These are phyloP conservation scores for Tauraco hartlaubi DNA, from an alignment of 2,797 vertebrate species.

Conservation along the genomic window DNA sequence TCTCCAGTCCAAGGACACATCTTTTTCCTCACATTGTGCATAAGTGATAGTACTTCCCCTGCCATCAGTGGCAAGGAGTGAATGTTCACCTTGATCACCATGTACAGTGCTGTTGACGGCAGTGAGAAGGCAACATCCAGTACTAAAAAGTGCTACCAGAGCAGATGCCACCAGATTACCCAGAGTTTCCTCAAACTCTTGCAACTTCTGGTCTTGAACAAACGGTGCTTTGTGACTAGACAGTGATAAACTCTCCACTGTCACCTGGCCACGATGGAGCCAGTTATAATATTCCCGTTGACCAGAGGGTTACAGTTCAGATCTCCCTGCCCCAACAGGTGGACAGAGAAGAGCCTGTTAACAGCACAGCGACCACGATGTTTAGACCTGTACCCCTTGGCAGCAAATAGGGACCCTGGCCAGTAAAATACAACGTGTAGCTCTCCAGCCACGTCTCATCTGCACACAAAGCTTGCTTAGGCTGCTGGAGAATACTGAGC, in stretches of 20 bases:
- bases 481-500: background rate
- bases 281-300: background rate
- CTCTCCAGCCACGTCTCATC: background rate
- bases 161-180: background rate
- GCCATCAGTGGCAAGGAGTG: background rate
- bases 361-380: background rate
- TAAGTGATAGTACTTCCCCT: background rate
- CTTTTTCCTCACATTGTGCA: background rate
- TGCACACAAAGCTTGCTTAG: background rate
- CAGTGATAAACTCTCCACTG: background rate
- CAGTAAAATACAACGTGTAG: background rate
- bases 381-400: background rate
- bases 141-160: background rate
- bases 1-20: background rate
- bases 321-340: background rate
- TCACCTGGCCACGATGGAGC: background rate
- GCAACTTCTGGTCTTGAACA: background rate
- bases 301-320: background rate
- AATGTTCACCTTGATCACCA: background rate
- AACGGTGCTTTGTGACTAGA: background rate
- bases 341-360: background rate
- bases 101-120: background rate
- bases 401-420: background rate
- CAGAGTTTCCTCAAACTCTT: background rate
- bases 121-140: background rate